Percentiles rank a stretch among this genome's conserved stretches.
phyloP scores from a whole-genome alignment of 2,797 vertebrate genomes.

The Anguilla pacifica region DNA sequence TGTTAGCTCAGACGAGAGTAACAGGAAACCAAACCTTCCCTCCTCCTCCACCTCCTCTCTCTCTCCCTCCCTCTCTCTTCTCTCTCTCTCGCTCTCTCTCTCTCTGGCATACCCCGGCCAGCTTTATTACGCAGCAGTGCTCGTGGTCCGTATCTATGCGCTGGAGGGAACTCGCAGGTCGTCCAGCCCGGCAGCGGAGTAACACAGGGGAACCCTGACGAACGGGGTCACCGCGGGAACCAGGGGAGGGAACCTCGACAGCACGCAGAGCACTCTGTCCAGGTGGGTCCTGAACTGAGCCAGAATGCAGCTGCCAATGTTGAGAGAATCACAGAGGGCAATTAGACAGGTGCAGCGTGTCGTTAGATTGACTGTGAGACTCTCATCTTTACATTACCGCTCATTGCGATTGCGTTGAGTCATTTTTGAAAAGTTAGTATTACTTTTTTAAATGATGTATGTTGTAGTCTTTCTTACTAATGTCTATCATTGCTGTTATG shows the following conservation, averaged over 20 bases:
- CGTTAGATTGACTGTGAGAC: conserved; percentile 17
- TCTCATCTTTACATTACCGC: not conserved
- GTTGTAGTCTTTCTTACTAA: not conserved
- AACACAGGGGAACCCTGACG: conserved; percentile 4
- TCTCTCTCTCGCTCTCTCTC: conserved; percentile 49
- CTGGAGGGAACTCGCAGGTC: conserved; percentile 25
- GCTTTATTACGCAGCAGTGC: conserved; percentile 66
- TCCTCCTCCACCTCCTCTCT: conserved; percentile 55
- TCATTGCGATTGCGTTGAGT: not conserved
- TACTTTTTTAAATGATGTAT: not conserved
- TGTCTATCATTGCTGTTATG: not conserved
- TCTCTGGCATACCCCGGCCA: conserved; percentile 56
- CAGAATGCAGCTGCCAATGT: not conserved
- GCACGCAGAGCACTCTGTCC: conserved; percentile 31
- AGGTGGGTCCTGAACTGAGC: conserved; percentile 57
- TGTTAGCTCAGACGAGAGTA: conserved; percentile 67
- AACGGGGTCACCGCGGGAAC: conserved; percentile 28
- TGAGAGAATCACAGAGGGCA: not conserved
- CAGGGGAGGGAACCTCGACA: conserved; percentile 8
- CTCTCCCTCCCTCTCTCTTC: conserved; percentile 51
- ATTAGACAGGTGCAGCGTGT: conserved; percentile 18
- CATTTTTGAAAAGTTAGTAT: not conserved
- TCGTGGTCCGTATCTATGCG: conserved; percentile 41
- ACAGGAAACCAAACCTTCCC: conserved; percentile 75
- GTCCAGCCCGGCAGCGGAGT: not conserved